phyloP scores from a whole-genome alignment of 2,797 vertebrate genomes.

The Pangasius krempfi region DNA sequence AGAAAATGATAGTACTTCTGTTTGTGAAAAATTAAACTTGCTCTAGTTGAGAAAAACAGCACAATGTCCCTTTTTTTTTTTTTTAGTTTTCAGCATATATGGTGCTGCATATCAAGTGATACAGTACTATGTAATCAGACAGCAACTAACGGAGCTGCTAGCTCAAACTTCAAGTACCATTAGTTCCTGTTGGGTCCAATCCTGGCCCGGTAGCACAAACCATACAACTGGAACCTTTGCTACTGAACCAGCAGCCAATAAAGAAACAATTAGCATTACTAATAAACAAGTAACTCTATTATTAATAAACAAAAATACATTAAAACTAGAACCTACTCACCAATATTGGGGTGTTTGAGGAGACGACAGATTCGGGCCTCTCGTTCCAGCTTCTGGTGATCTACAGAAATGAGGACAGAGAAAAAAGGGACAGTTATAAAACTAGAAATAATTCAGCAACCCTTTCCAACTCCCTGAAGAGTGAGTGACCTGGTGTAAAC shows the following conservation, averaged over 20 bases:
- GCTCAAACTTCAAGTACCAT: too few species aligned
- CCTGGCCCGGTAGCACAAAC: too few species aligned
- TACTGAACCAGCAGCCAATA: not conserved
- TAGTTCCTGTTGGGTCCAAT: not conserved
- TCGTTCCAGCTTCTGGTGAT: conserved; percentile 60
- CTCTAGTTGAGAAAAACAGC: not conserved
- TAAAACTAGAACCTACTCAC: conserved; percentile 43
- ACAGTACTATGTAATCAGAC: not conserved
- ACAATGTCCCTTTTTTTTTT: not conserved
- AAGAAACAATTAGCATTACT: not conserved
- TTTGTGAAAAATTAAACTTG: not conserved
- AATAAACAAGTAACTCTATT: not conserved
- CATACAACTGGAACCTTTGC: not conserved
- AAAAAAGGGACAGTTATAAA: conserved; percentile 10
- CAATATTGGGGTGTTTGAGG: conserved; percentile 62
- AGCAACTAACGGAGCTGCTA: not conserved
- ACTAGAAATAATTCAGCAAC: not conserved
- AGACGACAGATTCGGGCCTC: conserved; percentile 63
- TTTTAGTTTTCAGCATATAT: not conserved
- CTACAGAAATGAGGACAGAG: conserved; percentile 37
- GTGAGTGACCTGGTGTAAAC: conserved; percentile 6
- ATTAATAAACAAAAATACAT: not conserved
- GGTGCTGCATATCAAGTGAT: not conserved
- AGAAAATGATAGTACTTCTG: not conserved
- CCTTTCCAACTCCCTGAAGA: not conserved